phyloP scores from a whole-genome alignment of 2,888 invertebrate species.

The Ophion costatus region DNA sequence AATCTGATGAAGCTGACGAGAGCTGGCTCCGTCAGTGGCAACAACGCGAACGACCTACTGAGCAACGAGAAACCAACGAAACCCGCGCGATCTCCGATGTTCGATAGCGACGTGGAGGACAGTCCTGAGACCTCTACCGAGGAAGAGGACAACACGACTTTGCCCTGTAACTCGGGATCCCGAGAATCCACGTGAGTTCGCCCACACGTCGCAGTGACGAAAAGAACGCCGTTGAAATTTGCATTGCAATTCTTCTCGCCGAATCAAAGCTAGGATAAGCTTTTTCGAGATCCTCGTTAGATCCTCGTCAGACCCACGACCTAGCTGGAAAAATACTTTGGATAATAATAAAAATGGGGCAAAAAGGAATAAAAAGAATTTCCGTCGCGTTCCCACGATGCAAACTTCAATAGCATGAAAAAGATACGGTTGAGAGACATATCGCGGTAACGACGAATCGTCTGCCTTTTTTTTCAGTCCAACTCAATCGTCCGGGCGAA shows the following conservation, averaged over 20 bases:
- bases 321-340: too few species aligned
- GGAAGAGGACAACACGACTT: conserved; percentile 85
- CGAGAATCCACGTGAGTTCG: conserved; percentile 76
- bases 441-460: background rate
- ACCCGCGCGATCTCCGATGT: conserved; percentile 86
- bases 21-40: conserved; percentile 73
- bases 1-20: conserved; percentile 90
- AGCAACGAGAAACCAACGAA: conserved; percentile 72
- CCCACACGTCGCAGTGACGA: background rate
- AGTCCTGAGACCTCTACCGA: conserved; percentile 92
- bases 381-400: too few species aligned
- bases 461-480: conserved; percentile 72
- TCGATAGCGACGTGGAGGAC: conserved; percentile 91
- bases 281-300: too few species aligned
- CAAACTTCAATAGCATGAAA: background rate
- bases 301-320: too few species aligned
- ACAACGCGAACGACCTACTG: conserved; percentile 72
- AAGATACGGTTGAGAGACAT: background rate
- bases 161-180: conserved; percentile 75
- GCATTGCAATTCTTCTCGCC: too few species aligned
- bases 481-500: conserved; percentile 85
- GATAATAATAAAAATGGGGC: too few species aligned
- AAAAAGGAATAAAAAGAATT: too few species aligned
- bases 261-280: too few species aligned
- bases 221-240: too few species aligned